Evolutionary conservation across 2,113 vertebrate species (phyloP).

Genomic region (Solea solea): DNA sequence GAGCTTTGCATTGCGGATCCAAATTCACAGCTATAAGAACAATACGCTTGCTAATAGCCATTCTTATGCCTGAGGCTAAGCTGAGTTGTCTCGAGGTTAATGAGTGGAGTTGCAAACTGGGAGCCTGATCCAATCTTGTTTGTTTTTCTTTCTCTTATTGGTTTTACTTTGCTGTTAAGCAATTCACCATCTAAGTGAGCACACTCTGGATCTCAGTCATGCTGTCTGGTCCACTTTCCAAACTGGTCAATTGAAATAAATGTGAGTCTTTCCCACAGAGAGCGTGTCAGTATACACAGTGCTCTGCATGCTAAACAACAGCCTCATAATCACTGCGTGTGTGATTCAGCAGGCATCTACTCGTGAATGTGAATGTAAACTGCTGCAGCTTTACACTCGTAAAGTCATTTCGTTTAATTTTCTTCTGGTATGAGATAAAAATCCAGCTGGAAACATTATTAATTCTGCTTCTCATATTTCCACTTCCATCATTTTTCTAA

Average conservation of each 20-base stretch:
- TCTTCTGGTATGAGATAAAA: slow-evolving; percentile 3
- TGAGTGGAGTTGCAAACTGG: neutral
- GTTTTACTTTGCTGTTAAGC: slow-evolving; percentile 5
- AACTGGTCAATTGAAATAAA: slow-evolving; percentile 16
- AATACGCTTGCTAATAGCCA: neutral
- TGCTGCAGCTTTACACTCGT: neutral
- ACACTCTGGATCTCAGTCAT: neutral
- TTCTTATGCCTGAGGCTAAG: slow-evolving; percentile 11
- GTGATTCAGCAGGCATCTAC: neutral
- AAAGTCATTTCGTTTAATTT: neutral
- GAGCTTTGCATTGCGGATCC: neutral
- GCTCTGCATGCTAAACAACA: slow-evolving; percentile 11
- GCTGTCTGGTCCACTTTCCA: slow-evolving; percentile 16
- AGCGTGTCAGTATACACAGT: neutral
- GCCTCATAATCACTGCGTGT: neutral
- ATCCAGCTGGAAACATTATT: slow-evolving; percentile 4
- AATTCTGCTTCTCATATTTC: neutral
- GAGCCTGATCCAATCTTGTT: neutral
- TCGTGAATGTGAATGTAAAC: neutral
- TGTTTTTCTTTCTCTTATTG: neutral
- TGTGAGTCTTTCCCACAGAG: neutral
- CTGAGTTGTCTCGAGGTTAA: slow-evolving; percentile 23
- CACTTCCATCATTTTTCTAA: neutral
- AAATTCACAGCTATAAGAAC: neutral
- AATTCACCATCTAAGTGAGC: slow-evolving; percentile 28